Base-by-base conservation (phyloP, 2,888 invertebrate genomes). In the Conchocele bisecta region DNA sequence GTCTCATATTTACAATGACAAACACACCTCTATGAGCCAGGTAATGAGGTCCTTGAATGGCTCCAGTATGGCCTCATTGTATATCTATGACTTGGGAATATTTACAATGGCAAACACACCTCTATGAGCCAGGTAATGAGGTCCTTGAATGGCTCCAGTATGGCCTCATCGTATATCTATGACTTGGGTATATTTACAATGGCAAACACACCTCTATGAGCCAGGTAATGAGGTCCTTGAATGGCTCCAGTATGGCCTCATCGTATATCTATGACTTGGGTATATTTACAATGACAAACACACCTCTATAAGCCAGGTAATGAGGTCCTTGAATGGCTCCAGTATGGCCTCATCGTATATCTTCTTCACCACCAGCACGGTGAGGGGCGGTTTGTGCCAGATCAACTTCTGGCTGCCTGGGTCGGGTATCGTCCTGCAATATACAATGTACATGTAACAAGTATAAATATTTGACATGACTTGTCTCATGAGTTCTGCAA, bases 281-380 rank as follows among this genome's bases (percentile, higher is more conserved):
- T n/a, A n/a, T n/a, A n/a, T n/a, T n/a, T n/a, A n/a, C n/a, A n/a
- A n/a, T n/a, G 6, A 42, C 6, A 42, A 7, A 28, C 46, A 93
- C 91, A 97, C 97, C 94, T 95, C 94, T 85, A 97, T 95, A 56
- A 98, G 94, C 98, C 98, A 98, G 88, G 95, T 95, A 33, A 98
- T 96, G 50, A 98, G 93, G 87, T 97, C 96, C 13, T 97, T 96
- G 92, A 98, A 98, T 0, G 98, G 97, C 71, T 94, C 93, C 79
- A 97, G 93, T 46, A 98, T 97, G 39, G 95, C 94, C 11, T 95
- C 95, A 92, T 98, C 98, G 91, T 97, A 94, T 60, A 97, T 96
- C 92, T 98, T 98, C 93, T 98, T 98, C 92, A 98, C 97, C 77
- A 98, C 97, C 83, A 98, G 94, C 83, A 98, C 98, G n/a, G 96